phyloP scores from a whole-genome alignment of 2,797 vertebrate genomes.

The Lateolabrax maculatus region DNA sequence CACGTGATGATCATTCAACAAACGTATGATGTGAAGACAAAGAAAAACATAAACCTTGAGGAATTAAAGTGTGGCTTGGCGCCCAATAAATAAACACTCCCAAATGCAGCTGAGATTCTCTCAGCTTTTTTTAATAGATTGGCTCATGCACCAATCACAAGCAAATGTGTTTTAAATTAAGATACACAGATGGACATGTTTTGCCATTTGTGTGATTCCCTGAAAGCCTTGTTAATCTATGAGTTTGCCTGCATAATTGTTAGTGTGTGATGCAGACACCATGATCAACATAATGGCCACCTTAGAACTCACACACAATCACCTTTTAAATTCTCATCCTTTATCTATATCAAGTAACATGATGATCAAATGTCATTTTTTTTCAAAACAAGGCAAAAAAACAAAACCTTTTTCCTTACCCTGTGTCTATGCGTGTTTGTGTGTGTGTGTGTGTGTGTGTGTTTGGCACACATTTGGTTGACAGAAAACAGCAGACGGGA shows the following conservation, averaged over 20 bases:
- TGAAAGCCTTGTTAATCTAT: constrained; percentile 41
- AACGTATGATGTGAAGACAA: constrained; percentile 24
- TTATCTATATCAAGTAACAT: constrained; percentile 46
- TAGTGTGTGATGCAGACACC: not conserved
- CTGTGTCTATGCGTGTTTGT: constrained; percentile 43
- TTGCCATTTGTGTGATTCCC: constrained; percentile 43
- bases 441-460: constrained; percentile 58
- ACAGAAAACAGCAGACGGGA: constrained; percentile 75
- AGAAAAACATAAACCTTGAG: constrained; percentile 26
- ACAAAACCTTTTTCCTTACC: constrained; percentile 42
- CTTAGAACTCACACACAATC: constrained; percentile 39
- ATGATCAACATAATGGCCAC: constrained; percentile 29
- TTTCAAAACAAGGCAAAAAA: constrained; percentile 57
- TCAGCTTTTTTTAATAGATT: constrained; percentile 34
- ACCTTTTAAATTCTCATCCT: constrained; percentile 33
- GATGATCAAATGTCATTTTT: constrained; percentile 62
- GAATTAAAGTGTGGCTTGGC: constrained; percentile 2
- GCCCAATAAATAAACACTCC: constrained; percentile 14
- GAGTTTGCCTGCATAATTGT: constrained; percentile 16
- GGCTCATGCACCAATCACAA: constrained; percentile 19
- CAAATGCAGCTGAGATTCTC: constrained; percentile 11
- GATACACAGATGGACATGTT: constrained; percentile 28
- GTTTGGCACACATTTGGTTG: constrained; percentile 86
- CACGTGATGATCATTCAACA: constrained; percentile 59
- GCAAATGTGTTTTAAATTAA: constrained; percentile 23